phyloP scores from a whole-genome alignment of 1,140 invertebrate species.

The Elymnias hypermnestra region DNA sequence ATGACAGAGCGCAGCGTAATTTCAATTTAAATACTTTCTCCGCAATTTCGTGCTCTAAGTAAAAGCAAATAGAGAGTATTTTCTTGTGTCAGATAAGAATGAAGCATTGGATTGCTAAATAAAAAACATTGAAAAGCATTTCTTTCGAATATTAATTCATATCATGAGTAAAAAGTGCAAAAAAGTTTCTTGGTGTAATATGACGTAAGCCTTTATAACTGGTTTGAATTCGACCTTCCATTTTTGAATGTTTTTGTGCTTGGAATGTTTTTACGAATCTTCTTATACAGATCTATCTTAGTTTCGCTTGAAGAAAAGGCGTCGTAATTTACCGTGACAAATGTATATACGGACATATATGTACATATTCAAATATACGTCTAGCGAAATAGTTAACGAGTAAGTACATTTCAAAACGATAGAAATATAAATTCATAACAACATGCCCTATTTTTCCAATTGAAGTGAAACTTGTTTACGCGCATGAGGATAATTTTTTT shows the following conservation, averaged over 20 bases:
- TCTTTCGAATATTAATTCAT: constrained; percentile 29
- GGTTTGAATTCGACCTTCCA: constrained; percentile 30
- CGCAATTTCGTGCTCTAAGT: neutral
- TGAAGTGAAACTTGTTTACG: too few relatives aligned
- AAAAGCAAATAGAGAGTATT: neutral
- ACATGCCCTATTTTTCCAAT: too few relatives aligned
- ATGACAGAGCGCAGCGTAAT: neutral
- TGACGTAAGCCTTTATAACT: constrained; percentile 31
- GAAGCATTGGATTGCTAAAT: constrained; percentile 5
- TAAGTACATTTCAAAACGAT: too few relatives aligned
- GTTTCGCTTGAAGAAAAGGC: too few relatives aligned
- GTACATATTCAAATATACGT: too few relatives aligned
- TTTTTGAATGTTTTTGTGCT: constrained; percentile 11
- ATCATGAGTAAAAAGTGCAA: constrained; percentile 16
- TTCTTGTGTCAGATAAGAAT: neutral
- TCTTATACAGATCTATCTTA: too few relatives aligned
- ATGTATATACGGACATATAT: too few relatives aligned
- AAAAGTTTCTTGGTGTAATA: constrained; percentile 24
- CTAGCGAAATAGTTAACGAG: too few relatives aligned
- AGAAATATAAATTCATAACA: too few relatives aligned
- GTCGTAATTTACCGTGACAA: too few relatives aligned
- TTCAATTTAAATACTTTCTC: neutral
- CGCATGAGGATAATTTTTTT: too few relatives aligned
- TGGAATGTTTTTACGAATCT: too few relatives aligned
- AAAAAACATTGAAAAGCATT: constrained; percentile 27